Base-by-base conservation (phyloP, 2,113 vertebrate genomes). In the Mola mola region DNA sequence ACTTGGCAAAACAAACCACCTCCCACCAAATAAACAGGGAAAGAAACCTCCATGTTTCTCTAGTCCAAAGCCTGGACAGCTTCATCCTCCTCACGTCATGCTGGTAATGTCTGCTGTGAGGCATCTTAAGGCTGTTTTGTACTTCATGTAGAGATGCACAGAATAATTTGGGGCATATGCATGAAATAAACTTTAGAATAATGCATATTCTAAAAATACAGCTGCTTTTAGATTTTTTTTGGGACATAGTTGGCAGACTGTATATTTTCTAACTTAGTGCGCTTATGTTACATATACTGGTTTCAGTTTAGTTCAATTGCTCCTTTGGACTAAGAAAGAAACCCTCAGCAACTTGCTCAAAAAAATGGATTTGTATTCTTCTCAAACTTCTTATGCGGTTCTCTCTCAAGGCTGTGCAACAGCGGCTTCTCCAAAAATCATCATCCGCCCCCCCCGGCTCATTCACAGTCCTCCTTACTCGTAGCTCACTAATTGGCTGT, bases 401-500 rank as follows among this genome's bases (percentile, higher is more conserved):
- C 20, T 61, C 37, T 0, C 44, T 34, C 66, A 3, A 33, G 2
- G 5, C 44, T 31, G 31, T 55, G 55, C 33, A 53, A 57, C 78
- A 75, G 52, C 56, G 76, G 55, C 42, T 64, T 64, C 55, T 50
- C 2, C 44, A 25, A 8, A 55, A 47, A 49, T 51, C 4, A 13
- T 47, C 43, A 12, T 58, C 13, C n/a, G 15, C 12, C 57, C 48
- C 42, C 28, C 40, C 34, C 65, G 20, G 63, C 61, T 33, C 19
- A 10, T 37, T 42, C 46, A 15, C 63, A 47, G 58, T 60, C 71
- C 42, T 24, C 61, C 50, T 53, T 57, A 65, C 55, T 52, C 57
- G 38, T 33, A 33, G 60, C 78, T 46, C 63, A n/a, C 64, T 82
- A 84, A 84, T 82, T 82, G 81, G 81, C 70, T 52, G 16, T 75